Evolutionary conservation across 2,888 invertebrate genomes (phyloP), one percentile per base, ranked within the genome.

Genomic region (Dolomedes plantarius): DNA sequence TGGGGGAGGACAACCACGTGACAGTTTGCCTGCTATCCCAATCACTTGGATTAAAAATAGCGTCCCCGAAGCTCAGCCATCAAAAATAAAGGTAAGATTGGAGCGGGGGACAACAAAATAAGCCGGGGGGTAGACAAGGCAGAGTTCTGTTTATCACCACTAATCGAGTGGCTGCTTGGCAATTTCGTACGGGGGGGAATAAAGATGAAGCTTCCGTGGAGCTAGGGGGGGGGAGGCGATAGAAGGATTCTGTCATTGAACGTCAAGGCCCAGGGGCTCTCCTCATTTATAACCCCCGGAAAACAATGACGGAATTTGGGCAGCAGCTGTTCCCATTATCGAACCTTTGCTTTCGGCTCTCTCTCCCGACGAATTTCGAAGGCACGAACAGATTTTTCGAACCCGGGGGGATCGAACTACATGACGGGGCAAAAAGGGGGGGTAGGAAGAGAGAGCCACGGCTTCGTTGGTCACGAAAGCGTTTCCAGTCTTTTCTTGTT

Each of bases 301-400:
- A 83, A 83, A 83, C 82, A 83, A 83, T 83, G 82, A 83, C 82
- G 82, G 82, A 83, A 83, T 83, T 71, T 46, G 23, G 32, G 82
- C 82, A 76, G 76, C 82, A 83, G 82, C 82, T 83, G 82, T 83
- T 83, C 76, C 82, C 76, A 83, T 83, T 83, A 83, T 83, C 82
- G 82, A 83, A 83, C 76, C 76, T 76, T 69, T 41, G 67, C 39
- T 41, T 29, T 46, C 73, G 64, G 56, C 64, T 71, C 56, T 67
- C 46, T 50, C 56, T 73, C 64, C 11, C 23, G 23, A 19, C 23
- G 39, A 74, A 56, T 73, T 81, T 76, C 82, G 71, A 76, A 83
- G 65, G 76, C 82, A 83, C 82, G 82, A 83, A 83, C 74, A 74
- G 74, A 74, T 74, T 74, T 74, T 74, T 74, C 62, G 74, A 56